Percentiles rank a stretch among this genome's conserved stretches.
Evolutionary conservation across 2,888 invertebrate genomes (phyloP).

Genomic region (Chydorus sphaericus): DNA sequence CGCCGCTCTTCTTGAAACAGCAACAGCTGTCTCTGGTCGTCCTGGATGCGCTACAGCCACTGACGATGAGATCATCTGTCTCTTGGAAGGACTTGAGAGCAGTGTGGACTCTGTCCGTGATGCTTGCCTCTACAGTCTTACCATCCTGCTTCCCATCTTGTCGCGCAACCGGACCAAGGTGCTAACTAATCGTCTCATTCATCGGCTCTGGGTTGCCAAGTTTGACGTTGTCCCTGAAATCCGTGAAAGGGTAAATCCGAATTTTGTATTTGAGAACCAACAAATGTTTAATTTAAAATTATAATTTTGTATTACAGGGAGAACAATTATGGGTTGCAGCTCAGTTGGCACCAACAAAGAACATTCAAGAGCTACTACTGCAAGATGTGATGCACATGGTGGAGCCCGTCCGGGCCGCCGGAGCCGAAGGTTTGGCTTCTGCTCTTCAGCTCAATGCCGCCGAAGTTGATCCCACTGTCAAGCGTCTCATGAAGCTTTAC

Average conservation of each 20-base stretch:
- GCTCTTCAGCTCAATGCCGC: slow-evolving; percentile 41
- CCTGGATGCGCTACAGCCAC: slow-evolving; percentile 45
- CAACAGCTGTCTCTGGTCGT: slow-evolving; percentile 53
- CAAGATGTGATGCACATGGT: slow-evolving; percentile 61
- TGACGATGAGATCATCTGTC: slow-evolving; percentile 54
- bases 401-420: slow-evolving; percentile 65
- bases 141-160: slow-evolving; percentile 45
- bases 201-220: slow-evolving; percentile 66
- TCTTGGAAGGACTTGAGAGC: slow-evolving; percentile 62
- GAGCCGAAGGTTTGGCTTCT: slow-evolving; percentile 60
- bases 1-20: slow-evolving; percentile 64
- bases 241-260: slow-evolving; percentile 35
- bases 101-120: slow-evolving; percentile 56
- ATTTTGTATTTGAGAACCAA: slow-evolving; percentile 7
- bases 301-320: too few species aligned
- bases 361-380: slow-evolving; percentile 18
- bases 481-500: slow-evolving; percentile 53
- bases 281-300: slow-evolving; percentile 14
- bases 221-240: slow-evolving; percentile 67
- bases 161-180: slow-evolving; percentile 42
- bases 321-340: slow-evolving; percentile 44
- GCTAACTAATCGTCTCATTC: slow-evolving; percentile 44
- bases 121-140: slow-evolving; percentile 41
- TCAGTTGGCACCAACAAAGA: slow-evolving; percentile 27
- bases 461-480: slow-evolving; percentile 41